Evolutionary conservation across 2,888 invertebrate species (phyloP), one percentile per base, ranked within the genome.

Genomic region (Reticulitermes lucifugus): DNA sequence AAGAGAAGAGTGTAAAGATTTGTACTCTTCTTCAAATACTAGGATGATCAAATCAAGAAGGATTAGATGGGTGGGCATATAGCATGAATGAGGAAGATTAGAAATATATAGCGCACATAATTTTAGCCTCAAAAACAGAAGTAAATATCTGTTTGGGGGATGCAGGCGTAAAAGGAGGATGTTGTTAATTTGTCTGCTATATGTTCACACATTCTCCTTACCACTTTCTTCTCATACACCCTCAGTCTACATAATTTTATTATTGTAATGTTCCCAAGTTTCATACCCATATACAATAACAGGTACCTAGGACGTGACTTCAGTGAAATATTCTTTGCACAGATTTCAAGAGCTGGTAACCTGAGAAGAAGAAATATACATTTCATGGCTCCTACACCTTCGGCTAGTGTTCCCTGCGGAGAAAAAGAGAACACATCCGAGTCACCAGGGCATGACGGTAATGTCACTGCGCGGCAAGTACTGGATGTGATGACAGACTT

Each of bases 401-500:
- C n/a, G n/a, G 21, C 46, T 10, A 22, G 51, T 9, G 10, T 29
- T 29, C 73, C 73, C 2, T 41, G 14, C 35, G 35, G 3, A 41
- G 73, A 41, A 41, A 41, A 41, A 21, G 35, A 9, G 6, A n/a
- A 65, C 2, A 9, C 7, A 65, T 10, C 65, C 9, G n/a, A 65
- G 65, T 14, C 9, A n/a, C 7, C 18, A 14, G 46, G 22, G 9
- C 25, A 46, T 18, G 77, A 5, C 21, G 22, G 41, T 35, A 35
- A 75, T 21, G 21, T 6, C n/a, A 77, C n/a, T 25, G 25, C 22
- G 6, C 51, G 35, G n/a, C 43, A 46, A 29, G 73, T 18, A 29
- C 21, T 73, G 73, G 73, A 73, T 18, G n/a, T 77, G 46, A n/a
- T 77, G 77, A 77, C 43, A 25, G 46, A 77, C 12, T 43, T 46